phyloP scores from a whole-genome alignment of 2,113 vertebrate genomes.

The Ceuthmochares aereus region DNA sequence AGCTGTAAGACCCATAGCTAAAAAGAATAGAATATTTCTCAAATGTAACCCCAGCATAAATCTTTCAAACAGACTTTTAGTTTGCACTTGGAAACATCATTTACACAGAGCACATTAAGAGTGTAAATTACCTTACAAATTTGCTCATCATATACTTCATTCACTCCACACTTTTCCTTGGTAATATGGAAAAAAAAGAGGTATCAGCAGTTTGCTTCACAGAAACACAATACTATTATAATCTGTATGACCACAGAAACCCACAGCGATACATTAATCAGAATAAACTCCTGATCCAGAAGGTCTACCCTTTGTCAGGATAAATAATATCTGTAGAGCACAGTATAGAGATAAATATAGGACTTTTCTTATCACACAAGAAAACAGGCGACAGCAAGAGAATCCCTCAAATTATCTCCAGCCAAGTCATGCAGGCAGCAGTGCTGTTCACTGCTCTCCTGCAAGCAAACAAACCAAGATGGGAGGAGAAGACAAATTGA shows the following conservation, averaged over 20 bases:
- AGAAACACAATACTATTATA: background rate
- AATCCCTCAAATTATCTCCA: background rate
- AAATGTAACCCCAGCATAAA: background rate
- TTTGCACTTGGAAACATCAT: background rate
- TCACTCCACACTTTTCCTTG: background rate
- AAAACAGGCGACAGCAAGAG: background rate
- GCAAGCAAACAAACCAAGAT: background rate
- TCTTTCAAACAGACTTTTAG: background rate
- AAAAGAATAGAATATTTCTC: constrained; percentile 6
- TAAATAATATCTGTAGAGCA: background rate
- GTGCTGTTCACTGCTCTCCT: background rate
- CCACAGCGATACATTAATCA: background rate
- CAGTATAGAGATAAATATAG: background rate
- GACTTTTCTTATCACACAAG: background rate
- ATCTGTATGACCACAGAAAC: background rate
- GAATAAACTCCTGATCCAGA: background rate
- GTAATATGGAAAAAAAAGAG: background rate
- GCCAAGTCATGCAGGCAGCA: background rate
- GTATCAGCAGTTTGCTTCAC: background rate
- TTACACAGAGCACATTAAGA: background rate
- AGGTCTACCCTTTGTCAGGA: background rate
- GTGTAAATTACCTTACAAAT: background rate
- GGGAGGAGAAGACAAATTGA: background rate
- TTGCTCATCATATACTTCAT: background rate
- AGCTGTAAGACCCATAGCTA: background rate